These are phyloP conservation scores for Acanthosepion pharaonis DNA, from an alignment of 2,888 invertebrate species.

Conservation along the genomic window DNA sequence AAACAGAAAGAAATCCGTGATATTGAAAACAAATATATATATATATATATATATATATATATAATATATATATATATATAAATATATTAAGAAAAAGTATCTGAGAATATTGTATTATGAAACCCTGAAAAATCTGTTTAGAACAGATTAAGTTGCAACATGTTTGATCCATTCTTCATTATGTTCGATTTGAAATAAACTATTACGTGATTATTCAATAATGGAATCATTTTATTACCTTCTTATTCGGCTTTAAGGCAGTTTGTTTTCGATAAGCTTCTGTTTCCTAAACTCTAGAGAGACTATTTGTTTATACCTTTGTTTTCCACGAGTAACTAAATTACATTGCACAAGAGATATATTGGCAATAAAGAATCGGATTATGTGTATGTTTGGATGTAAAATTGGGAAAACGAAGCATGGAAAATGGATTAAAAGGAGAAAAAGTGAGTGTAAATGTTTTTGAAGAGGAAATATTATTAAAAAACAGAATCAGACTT, in stretches of 20 bases:
- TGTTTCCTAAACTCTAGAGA: not conserved
- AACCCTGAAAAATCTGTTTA: not conserved
- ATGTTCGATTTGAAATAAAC: not conserved
- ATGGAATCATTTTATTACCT: not conserved
- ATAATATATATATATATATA: too few species aligned
- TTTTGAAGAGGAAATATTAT: too few species aligned
- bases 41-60: too few species aligned
- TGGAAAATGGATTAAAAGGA: too few species aligned
- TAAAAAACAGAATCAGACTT: too few species aligned
- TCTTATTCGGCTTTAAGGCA: not conserved
- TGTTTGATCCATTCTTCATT: not conserved
- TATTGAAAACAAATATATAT: not conserved
- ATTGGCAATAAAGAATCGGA: too few species aligned
- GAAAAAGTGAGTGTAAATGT: too few species aligned
- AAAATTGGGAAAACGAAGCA: too few species aligned
- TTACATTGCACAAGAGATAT: too few species aligned
- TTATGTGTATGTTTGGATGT: too few species aligned
- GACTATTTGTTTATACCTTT: too few species aligned
- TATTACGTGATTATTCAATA: not conserved
- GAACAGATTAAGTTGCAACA: not conserved
- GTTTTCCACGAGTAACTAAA: too few species aligned
- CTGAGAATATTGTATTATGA: not conserved
- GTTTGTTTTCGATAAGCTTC: constrained; percentile 14
- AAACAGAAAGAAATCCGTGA: not conserved
- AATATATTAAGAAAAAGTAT: not conserved